phyloP scores from a whole-genome alignment of 2,888 invertebrate species.

The Sturmia bella region DNA sequence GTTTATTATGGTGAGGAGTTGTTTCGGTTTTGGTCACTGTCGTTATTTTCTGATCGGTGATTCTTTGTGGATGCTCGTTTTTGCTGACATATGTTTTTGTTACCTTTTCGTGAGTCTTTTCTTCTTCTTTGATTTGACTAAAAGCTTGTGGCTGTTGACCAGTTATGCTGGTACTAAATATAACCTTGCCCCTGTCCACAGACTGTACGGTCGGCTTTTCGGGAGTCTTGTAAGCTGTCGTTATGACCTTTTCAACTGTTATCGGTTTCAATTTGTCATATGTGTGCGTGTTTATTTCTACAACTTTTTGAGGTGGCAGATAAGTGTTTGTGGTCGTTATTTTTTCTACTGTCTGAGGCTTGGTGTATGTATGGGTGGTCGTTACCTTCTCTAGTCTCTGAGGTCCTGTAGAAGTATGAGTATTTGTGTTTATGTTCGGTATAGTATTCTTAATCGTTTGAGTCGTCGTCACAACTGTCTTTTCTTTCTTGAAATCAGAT shows the following conservation, averaged over 20 bases:
- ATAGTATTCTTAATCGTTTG: constrained; percentile 44
- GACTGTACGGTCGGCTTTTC: constrained; percentile 40
- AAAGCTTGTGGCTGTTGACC: constrained; percentile 47
- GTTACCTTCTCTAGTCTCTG: constrained; percentile 44
- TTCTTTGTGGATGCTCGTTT: constrained; percentile 43
- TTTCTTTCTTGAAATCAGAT: constrained; percentile 75
- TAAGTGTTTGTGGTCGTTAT: constrained; percentile 43
- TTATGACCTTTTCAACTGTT: constrained; percentile 50
- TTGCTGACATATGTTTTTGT: constrained; percentile 58
- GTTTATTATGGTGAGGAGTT: constrained; percentile 24
- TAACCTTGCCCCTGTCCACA: constrained; percentile 25
- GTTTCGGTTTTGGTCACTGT: constrained; percentile 67
- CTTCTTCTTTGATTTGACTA: constrained; percentile 51
- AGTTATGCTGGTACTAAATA: not conserved
- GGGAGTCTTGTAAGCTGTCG: constrained; percentile 45
- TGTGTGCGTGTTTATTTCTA: constrained; percentile 27
- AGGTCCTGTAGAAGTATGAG: constrained; percentile 39
- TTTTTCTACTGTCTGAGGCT: constrained; percentile 12
- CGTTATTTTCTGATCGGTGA: constrained; percentile 38
- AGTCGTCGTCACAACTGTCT: constrained; percentile 57
- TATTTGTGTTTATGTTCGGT: constrained; percentile 51
- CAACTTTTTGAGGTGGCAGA: constrained; percentile 28
- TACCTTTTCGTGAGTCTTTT: constrained; percentile 61
- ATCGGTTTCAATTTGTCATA: constrained; percentile 29
- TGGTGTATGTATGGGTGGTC: constrained; percentile 17